phyloP scores from a whole-genome alignment of 2,888 invertebrate genomes.

The Drosophila suboccidentalis region DNA sequence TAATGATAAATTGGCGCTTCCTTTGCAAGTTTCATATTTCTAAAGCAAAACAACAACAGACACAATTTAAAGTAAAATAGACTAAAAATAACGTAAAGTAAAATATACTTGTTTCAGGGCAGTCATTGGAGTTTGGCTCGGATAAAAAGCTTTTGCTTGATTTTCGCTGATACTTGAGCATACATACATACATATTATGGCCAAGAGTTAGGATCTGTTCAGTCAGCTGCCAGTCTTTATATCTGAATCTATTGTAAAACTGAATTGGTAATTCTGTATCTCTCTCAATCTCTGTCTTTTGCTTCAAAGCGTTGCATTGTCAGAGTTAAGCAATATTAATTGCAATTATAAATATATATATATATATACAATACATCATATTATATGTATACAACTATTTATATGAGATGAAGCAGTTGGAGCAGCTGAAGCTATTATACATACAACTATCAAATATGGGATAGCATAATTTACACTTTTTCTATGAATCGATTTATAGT shows the following conservation, averaged over 20 bases:
- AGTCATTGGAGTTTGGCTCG: constrained; percentile 32
- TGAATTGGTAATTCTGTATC: constrained; percentile 35
- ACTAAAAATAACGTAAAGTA: constrained; percentile 21
- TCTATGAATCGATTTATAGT: constrained; percentile 80
- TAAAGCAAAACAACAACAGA: constrained; percentile 53
- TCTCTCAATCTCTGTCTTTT: constrained; percentile 64
- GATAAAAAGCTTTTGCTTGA: constrained; percentile 54
- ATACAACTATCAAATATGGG: constrained; percentile 72
- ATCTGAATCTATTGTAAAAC: constrained; percentile 26
- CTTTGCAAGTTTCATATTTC: constrained; percentile 82
- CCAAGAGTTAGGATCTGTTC: constrained; percentile 19
- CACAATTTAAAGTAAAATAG: constrained; percentile 46
- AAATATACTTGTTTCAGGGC: constrained; percentile 52
- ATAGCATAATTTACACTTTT: constrained; percentile 80
- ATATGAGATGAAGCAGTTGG: constrained; percentile 42
- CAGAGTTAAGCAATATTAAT: constrained; percentile 75
- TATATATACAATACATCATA: constrained; percentile 60
- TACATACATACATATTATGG: constrained; percentile 2
- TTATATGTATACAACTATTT: constrained; percentile 77
- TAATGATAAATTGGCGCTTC: constrained; percentile 76
- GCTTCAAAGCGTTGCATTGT: constrained; percentile 79
- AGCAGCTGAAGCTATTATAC: constrained; percentile 58
- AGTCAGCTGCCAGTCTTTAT: constrained; percentile 40
- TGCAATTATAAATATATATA: constrained; percentile 65
- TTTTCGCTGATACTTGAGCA: constrained; percentile 34